Evolutionary conservation across 2,797 vertebrate genomes (phyloP).

Genomic region (Artibeus lituratus): DNA sequence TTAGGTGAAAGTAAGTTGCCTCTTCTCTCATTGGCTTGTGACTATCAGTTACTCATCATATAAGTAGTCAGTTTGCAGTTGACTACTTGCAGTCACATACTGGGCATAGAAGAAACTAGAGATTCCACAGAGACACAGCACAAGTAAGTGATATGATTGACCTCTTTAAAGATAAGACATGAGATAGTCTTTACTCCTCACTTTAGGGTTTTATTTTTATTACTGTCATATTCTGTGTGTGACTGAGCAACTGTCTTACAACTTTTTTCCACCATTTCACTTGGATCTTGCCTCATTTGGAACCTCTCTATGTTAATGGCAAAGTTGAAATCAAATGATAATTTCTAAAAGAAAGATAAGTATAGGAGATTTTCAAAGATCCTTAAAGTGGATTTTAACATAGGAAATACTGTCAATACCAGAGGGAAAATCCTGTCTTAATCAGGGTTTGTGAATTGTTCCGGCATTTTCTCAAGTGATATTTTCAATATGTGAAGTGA

Average conservation of each 20-base stretch:
- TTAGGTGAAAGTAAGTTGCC: not conserved
- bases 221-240: not conserved
- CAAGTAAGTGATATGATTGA: constrained; percentile 17
- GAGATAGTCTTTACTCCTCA: not conserved
- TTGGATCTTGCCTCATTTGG: not conserved
- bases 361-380: not conserved
- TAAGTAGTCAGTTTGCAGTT: not conserved
- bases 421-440: not conserved
- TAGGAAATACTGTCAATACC: not conserved
- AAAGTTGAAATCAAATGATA: not conserved
- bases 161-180: not conserved
- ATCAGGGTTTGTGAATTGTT: not conserved
- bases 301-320: not conserved
- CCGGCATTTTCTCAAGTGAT: not conserved
- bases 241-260: not conserved
- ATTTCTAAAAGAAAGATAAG: not conserved
- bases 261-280: not conserved
- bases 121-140: not conserved
- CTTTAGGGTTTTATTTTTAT: not conserved
- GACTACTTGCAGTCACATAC: not conserved
- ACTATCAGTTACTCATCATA: not conserved
- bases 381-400: not conserved
- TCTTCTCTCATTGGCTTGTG: constrained; percentile 35
- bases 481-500: not conserved
- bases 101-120: not conserved